Evolutionary conservation across 2,797 vertebrate genomes (phyloP), one percentile per base, ranked within the genome.

Genomic region (Ispidina picta): DNA sequence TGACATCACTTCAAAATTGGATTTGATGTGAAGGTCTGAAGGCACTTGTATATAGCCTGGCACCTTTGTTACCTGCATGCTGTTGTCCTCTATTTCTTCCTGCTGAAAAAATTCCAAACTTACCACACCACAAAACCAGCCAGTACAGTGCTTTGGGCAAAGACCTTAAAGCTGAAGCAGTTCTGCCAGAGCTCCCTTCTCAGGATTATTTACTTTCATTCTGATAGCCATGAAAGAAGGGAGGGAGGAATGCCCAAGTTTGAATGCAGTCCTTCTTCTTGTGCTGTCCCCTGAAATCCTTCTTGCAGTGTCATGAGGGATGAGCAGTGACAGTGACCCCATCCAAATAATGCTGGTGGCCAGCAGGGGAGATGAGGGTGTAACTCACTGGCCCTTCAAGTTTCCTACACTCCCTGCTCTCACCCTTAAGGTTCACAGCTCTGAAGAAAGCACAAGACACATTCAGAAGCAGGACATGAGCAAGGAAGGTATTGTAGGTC

Each of bases 401-500:
- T 71, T 92, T 80, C 62, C 74, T 12, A 52, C 63, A 70, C 88
- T 68, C 41, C 81, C 26, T 6, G 0, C 12, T 58, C 62, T 62
- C 63, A 14, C 29, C 5, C 44, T 19, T 35, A 37, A 46, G 60
- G 71, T 66, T 58, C 52, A 41, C 22, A 73, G 69, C 79, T 69
- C 78, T 64, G 73, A 90, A 79, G 65, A 86, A 91, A 93, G 46
- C 85, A 63, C 26, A 79, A 79, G 73, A 90, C n/a, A 37, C 0
- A 0, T 54, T 39, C 75, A 88, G 58, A 97, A 92, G 77, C 94
- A 97, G 72, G 83, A 97, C 96, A 86, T 54, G 74, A 92, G 97
- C 26, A 95, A 95, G 97, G 88, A 94, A 88, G 65, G 75, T 97
- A 97, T 97, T 97, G 97, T 96, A 97, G 97, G 97, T 97, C 97